Conservation (phyloP, 2,113 vertebrate genomes). For the Aleadryas rufinucha region DNA sequence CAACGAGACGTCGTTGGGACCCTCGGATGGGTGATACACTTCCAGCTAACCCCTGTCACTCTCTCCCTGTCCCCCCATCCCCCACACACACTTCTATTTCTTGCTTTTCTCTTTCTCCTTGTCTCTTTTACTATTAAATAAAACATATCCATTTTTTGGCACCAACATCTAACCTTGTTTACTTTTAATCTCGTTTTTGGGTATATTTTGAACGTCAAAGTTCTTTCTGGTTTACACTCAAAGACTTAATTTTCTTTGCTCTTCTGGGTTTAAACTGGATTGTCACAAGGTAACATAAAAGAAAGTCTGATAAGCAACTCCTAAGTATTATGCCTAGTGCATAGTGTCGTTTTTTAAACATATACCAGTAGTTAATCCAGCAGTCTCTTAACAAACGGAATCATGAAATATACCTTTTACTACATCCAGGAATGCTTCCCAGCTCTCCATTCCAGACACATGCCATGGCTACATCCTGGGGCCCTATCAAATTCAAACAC, state of each 20-base stretch:
- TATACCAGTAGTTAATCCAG: not conserved
- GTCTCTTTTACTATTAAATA: not conserved
- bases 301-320: not conserved
- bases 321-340: not conserved
- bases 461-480: not conserved
- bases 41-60: not conserved
- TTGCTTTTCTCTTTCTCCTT: not conserved
- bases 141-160: not conserved
- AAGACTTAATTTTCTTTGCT: not conserved
- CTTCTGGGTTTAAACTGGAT: not conserved
- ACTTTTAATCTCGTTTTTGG: not conserved
- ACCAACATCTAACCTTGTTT: not conserved
- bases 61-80: not conserved
- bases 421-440: not conserved
- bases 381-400: not conserved
- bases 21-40: not conserved
- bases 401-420: not conserved
- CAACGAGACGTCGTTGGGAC: rapidly evolving
- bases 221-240: not conserved
- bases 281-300: not conserved
- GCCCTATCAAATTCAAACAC: not conserved
- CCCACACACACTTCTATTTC: not conserved
- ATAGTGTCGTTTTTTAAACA: not conserved
- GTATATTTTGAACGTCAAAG: not conserved
- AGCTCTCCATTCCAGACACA: not conserved